These are phyloP conservation scores for Diprion similis DNA, from an alignment of 1,140 invertebrate genomes.

Conservation along the genomic window DNA sequence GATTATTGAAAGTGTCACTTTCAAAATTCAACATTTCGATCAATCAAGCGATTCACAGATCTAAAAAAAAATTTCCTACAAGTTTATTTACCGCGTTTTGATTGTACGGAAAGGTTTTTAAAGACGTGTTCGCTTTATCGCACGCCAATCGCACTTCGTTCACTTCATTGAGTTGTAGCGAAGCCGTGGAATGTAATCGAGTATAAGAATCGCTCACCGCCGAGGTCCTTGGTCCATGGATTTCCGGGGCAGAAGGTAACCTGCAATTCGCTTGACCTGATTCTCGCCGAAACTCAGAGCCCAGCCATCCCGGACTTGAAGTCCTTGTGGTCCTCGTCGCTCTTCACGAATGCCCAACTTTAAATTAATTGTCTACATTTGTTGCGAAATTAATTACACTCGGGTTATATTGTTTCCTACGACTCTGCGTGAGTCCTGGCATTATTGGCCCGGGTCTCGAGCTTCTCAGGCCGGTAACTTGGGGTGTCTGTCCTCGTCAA, in stretches of 20 bases:
- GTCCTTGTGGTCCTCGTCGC: conserved; percentile 12
- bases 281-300: neutral
- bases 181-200: neutral
- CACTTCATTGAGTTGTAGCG: conserved; percentile 9
- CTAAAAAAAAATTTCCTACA: no score
- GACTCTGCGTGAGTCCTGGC: conserved; percentile 1
- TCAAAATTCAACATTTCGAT: no score
- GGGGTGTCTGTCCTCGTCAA: no score
- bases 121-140: no score
- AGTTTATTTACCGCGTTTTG: no score
- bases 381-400: conserved; percentile 41
- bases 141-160: no score
- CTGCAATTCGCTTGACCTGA: conserved; percentile 5
- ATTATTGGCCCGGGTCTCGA: neutral
- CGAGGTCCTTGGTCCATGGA: neutral
- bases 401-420: conserved; percentile 40
- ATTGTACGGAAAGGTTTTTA: no score
- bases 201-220: no score
- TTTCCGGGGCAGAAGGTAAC: neutral
- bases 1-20: no score
- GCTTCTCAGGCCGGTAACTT: neutral
- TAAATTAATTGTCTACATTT: conserved; percentile 33
- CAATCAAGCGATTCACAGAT: no score
- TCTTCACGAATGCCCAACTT: conserved; percentile 29
- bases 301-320: neutral